These are phyloP conservation scores for Plusia festucae DNA, from an alignment of 2,888 invertebrate genomes.

Conservation along the genomic window DNA sequence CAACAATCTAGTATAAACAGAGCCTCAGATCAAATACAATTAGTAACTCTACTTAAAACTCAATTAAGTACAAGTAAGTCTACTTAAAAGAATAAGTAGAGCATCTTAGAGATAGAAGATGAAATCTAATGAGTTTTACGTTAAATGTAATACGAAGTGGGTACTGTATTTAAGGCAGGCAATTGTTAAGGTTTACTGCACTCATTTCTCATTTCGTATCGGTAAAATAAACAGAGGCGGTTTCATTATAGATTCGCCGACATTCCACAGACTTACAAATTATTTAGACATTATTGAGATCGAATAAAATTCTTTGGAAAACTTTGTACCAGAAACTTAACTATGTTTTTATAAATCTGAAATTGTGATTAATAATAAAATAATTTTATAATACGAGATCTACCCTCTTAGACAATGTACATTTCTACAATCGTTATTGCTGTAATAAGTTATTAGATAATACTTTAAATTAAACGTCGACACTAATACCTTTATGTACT, in stretches of 20 bases:
- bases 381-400: no score
- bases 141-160: slow-evolving; percentile 51
- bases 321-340: slow-evolving; percentile 32
- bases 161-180: slow-evolving; percentile 51
- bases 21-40: slow-evolving; percentile 4
- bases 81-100: slow-evolving; percentile 22
- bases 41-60: slow-evolving; percentile 20
- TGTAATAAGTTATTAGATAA: no score
- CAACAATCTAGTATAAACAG: not conserved
- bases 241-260: slow-evolving; percentile 83
- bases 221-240: slow-evolving; percentile 82
- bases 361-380: slow-evolving; percentile 11
- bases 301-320: slow-evolving; percentile 49
- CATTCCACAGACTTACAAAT: slow-evolving; percentile 71
- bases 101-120: slow-evolving; percentile 25
- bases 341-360: slow-evolving; percentile 22
- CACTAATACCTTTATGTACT: no score
- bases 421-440: no score
- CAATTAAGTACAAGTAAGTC: slow-evolving; percentile 11
- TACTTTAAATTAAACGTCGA: no score
- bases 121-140: slow-evolving; percentile 50
- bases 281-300: slow-evolving; percentile 56
- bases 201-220: slow-evolving; percentile 86
- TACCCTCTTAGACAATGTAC: no score
- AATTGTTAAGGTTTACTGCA: slow-evolving; percentile 81